These are phyloP conservation scores for Calephelis nemesis DNA, from an alignment of 1,140 invertebrate species.

Conservation along the genomic window DNA sequence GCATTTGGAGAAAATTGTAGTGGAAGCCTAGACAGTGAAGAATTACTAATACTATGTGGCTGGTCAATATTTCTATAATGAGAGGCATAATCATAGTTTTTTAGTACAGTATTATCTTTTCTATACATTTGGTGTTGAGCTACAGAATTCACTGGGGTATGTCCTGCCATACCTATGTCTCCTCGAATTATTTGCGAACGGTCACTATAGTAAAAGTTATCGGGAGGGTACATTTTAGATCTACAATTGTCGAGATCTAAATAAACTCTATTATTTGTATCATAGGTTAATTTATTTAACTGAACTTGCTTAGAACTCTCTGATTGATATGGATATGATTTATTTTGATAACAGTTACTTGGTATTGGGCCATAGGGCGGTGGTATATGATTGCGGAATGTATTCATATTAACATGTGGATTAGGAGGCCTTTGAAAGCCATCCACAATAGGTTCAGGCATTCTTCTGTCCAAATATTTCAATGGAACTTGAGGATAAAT, in stretches of 20 bases:
- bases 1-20: conserved; percentile 69
- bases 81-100: conserved; percentile 56
- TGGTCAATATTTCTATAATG: conserved; percentile 53
- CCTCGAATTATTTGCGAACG: conserved; percentile 46
- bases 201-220: conserved; percentile 60
- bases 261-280: conserved; percentile 59
- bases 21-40: conserved; percentile 51
- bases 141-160: conserved; percentile 45
- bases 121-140: conserved; percentile 54
- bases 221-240: conserved; percentile 52
- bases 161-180: conserved; percentile 48
- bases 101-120: conserved; percentile 57
- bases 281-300: conserved; percentile 59
- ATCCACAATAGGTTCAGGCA: conserved; percentile 54
- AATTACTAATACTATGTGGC: conserved; percentile 48
- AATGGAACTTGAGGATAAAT: conserved; percentile 58
- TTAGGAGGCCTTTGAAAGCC: conserved; percentile 55
- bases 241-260: conserved; percentile 55
- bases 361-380: conserved; percentile 54
- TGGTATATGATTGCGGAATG: conserved; percentile 57
- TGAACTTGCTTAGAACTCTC: conserved; percentile 47
- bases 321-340: conserved; percentile 51
- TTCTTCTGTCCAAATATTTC: conserved; percentile 65
- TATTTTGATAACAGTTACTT: conserved; percentile 57
- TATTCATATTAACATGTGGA: conserved; percentile 52